Evolutionary conservation across 1,140 invertebrate species (phyloP), one percentile per base, ranked within the genome.

Genomic region (Linepithema humile): DNA sequence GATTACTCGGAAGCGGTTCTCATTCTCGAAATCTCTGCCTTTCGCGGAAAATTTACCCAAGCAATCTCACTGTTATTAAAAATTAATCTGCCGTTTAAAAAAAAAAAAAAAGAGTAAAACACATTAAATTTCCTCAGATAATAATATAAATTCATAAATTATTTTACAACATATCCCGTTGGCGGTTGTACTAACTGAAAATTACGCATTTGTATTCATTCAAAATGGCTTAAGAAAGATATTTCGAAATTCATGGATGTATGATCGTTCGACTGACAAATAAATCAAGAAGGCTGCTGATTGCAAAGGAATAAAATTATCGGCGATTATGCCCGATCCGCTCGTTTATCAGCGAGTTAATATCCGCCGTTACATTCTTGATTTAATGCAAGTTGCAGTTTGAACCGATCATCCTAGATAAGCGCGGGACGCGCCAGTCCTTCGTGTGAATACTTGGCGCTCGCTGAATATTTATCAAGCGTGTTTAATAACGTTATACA

Each of bases 1-100:
- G 69, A 88, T 89, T 85, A 80, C 53, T 74, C 45, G 29, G 64
- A 32, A 45, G 23, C 23, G 70, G 69, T 85, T 83, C 85, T 86
- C 85, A 87, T 75, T 45, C 17, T 4, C 38, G 3, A 48, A 43
- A n/a, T n/a, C n/a, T 10, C 3, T 50, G 9, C 17, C 12, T 45
- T n/a, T 43, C 55, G 38, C 17, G 20, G 12, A 15, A 50, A 40
- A 40, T 55, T 6, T 20, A 17, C 4, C 29, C n/a, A 29, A 32
- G 12, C 45, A n/a, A 64, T 57, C 12, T 57, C 50, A 6, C 29
- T 12, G 10, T 10, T 3, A 0, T 17, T 35, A 77, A 77, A 35
- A 48, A 20, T 74, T 10, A 2, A 9, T 35, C 12, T 10, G n/a
- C 9, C 10, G 35, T 48, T 75, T 48, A n/a, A 45, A 20, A 20